Conservation (phyloP, 2,113 vertebrate species). For the Saguinus midas region DNA sequence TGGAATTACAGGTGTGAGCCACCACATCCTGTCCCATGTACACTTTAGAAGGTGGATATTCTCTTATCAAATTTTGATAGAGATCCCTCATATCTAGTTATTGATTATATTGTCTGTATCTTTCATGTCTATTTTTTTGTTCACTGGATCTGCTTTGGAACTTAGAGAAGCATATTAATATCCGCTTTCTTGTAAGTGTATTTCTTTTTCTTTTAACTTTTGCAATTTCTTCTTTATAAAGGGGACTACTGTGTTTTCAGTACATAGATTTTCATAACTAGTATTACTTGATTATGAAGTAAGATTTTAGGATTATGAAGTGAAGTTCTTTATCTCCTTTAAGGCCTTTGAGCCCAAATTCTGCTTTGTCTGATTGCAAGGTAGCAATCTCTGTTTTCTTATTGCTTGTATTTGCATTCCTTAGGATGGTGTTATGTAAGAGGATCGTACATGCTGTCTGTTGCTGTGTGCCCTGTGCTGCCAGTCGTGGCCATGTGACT, state of each 20-base stretch:
- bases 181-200: neutral
- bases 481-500: neutral
- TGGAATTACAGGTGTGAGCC: too few species aligned
- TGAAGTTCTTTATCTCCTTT: neutral
- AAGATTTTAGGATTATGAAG: neutral
- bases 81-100: neutral
- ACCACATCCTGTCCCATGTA: neutral
- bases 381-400: neutral
- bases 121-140: neutral
- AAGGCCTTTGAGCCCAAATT: neutral
- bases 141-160: neutral
- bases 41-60: neutral
- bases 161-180: neutral
- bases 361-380: neutral
- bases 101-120: neutral
- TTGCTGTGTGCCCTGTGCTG: neutral
- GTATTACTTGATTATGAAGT: neutral
- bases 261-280: conserved; percentile 1
- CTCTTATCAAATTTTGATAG: neutral
- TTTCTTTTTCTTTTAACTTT: neutral
- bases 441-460: neutral
- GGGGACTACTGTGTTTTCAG: neutral
- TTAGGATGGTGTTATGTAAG: neutral
- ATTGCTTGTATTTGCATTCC: neutral
- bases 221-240: conserved; percentile 12